A percentile compares a stretch with the other conserved stretches of the same genome.
Evolutionary conservation across 2,797 vertebrate species (phyloP).

Genomic region (Lepus townsendii): DNA sequence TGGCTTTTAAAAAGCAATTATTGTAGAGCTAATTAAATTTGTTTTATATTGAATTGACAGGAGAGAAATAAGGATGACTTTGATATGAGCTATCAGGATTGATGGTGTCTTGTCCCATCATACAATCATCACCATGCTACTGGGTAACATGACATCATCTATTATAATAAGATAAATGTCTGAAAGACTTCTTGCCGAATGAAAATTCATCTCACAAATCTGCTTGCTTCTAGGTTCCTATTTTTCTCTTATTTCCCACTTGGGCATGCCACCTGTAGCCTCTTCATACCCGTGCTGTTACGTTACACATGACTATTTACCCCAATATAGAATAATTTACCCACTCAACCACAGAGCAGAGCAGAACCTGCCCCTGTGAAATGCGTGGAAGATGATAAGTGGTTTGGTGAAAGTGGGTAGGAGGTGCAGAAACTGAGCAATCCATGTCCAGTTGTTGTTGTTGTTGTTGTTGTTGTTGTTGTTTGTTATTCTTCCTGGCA

Average conservation of each 20-base stretch:
- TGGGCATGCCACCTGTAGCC: background rate
- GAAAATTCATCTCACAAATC: background rate
- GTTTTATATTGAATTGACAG: background rate
- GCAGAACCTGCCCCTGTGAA: background rate
- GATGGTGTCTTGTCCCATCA: background rate
- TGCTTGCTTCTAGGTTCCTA: background rate
- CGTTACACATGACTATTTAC: background rate
- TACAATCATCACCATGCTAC: background rate
- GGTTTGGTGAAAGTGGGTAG: background rate
- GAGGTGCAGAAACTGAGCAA: background rate
- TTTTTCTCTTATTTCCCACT: background rate
- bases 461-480: background rate
- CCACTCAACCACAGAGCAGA: background rate
- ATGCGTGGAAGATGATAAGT: background rate
- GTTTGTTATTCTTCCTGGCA: background rate
- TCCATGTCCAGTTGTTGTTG: too few species aligned
- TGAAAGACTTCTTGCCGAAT: background rate
- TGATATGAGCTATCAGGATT: background rate
- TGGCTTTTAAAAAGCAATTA: slow-evolving; percentile 7
- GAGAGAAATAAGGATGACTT: background rate
- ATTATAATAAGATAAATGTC: background rate
- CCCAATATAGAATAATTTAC: background rate
- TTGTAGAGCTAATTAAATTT: slow-evolving; percentile 23
- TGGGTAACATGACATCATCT: background rate
- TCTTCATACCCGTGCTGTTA: background rate